phyloP scores from a whole-genome alignment of 2,888 invertebrate species.

The Gibbula magus region DNA sequence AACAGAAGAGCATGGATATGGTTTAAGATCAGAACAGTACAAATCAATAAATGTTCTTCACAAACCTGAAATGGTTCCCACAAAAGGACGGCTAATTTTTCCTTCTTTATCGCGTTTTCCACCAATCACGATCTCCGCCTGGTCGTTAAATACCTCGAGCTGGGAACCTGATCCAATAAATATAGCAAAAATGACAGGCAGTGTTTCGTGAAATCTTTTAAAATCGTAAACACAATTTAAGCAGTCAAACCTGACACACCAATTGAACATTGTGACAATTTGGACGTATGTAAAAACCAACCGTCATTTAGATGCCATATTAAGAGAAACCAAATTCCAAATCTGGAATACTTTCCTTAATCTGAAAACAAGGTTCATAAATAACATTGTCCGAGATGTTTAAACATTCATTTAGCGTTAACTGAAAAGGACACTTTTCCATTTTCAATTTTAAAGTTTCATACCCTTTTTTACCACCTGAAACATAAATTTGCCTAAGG shows the following conservation, averaged over 20 bases:
- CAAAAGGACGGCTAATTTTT: constrained; percentile 85
- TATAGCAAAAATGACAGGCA: neutral
- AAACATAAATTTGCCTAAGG: neutral
- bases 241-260: too few relatives aligned
- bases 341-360: neutral
- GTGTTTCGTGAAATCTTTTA: neutral
- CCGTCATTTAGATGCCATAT: too few relatives aligned
- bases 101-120: constrained; percentile 79
- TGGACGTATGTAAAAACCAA: too few relatives aligned
- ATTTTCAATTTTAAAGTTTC: neutral
- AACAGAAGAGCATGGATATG: too few relatives aligned
- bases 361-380: neutral
- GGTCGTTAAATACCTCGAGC: constrained; percentile 91
- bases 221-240: too few relatives aligned
- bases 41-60: too few relatives aligned
- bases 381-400: neutral
- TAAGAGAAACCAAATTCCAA: neutral
- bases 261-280: too few relatives aligned
- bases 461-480: neutral
- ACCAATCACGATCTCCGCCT: constrained; percentile 91
- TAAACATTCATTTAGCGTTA: neutral
- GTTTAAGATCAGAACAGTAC: too few relatives aligned
- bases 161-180: constrained; percentile 82
- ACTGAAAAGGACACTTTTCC: too few relatives aligned
- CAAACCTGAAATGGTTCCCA: constrained; percentile 85